phyloP scores from a whole-genome alignment of 1,140 invertebrate species.

The Lucilia cuprina region DNA sequence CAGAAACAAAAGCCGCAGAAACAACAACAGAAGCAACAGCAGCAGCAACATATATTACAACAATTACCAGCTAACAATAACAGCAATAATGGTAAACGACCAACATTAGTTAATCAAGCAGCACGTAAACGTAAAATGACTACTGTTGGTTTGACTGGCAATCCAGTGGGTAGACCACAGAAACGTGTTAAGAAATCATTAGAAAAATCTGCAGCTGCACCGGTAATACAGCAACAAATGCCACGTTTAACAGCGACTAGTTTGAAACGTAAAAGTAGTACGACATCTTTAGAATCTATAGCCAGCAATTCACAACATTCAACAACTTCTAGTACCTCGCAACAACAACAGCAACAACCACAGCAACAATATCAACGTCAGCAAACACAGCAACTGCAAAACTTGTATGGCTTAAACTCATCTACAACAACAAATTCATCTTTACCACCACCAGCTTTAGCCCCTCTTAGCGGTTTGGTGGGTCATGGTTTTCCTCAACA shows the following conservation, averaged over 20 bases:
- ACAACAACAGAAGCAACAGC: conserved; percentile 9
- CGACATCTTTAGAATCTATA: conserved; percentile 58
- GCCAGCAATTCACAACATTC: conserved; percentile 55
- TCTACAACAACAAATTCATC: conserved; percentile 37
- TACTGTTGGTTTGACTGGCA: conserved; percentile 39
- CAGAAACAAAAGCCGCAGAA: conserved; percentile 18
- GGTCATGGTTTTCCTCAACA: conserved; percentile 31
- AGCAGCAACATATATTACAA: background rate
- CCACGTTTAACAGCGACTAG: conserved; percentile 47
- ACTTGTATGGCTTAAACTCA: background rate
- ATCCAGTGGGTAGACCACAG: conserved; percentile 51
- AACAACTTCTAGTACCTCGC: conserved; percentile 25
- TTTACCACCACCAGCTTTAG: conserved; percentile 49
- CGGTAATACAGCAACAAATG: conserved; percentile 13
- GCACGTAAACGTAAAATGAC: conserved; percentile 46
- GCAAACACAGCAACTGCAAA: conserved; percentile 40
- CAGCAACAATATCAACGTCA: conserved; percentile 37
- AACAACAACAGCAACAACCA: background rate
- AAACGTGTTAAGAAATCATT: conserved; percentile 50
- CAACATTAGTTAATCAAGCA: background rate
- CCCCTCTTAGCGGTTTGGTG: conserved; percentile 45
- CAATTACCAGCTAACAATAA: background rate
- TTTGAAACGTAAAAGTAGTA: conserved; percentile 56
- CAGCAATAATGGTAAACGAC: background rate
- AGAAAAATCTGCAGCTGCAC: background rate